Evolutionary conservation across 2,888 invertebrate species (phyloP).

Genomic region (Maniola hyperantus): DNA sequence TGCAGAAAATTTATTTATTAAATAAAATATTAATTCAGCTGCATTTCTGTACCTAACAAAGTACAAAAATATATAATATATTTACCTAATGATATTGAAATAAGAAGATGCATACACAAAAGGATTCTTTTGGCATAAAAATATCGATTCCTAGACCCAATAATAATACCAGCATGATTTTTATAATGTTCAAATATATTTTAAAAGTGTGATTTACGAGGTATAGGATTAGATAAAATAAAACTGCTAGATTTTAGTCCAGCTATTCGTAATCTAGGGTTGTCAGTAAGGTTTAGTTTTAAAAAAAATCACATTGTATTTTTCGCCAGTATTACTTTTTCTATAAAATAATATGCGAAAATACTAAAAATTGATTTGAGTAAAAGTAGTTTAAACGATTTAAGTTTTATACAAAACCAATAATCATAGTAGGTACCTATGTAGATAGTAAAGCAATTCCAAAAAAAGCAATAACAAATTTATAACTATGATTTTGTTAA

Average conservation of each 20-base stretch:
- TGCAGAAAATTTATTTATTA: constrained; percentile 20
- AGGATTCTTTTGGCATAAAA: constrained; percentile 24
- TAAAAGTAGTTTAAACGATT: neutral
- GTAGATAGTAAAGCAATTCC: neutral
- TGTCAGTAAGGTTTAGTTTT: neutral
- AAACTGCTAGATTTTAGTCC: constrained; percentile 51
- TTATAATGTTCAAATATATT: constrained; percentile 24
- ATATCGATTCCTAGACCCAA: constrained; percentile 34
- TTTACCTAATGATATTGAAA: constrained; percentile 28
- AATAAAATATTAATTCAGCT: constrained; percentile 20
- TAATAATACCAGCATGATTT: constrained; percentile 25
- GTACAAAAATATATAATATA: constrained; percentile 37
- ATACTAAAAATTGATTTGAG: neutral
- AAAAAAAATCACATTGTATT: neutral
- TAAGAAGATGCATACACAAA: constrained; percentile 16
- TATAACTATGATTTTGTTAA: neutral
- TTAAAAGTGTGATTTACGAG: constrained; percentile 36
- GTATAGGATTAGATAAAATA: constrained; percentile 37
- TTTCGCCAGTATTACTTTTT: neutral
- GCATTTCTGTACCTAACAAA: constrained; percentile 41
- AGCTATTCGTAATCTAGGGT: constrained; percentile 33
- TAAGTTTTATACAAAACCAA: neutral
- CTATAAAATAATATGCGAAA: neutral
- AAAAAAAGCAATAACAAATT: neutral
- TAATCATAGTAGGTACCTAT: neutral